phyloP scores from a whole-genome alignment of 2,113 vertebrate species.

The Benitochromis conjunctus region DNA sequence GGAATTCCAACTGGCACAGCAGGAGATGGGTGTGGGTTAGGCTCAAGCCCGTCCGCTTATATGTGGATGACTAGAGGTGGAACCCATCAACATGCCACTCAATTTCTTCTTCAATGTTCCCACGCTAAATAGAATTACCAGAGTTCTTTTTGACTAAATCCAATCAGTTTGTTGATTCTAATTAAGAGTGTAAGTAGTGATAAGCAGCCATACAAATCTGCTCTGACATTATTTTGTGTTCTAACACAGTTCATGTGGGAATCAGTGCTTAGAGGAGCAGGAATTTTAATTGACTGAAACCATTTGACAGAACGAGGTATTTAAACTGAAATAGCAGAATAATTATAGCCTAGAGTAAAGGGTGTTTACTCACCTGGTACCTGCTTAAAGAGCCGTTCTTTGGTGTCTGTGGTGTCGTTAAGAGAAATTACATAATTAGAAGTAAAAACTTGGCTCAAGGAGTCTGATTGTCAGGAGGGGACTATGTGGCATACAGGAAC shows the following conservation, averaged over 20 bases:
- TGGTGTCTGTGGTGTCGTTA: neutral
- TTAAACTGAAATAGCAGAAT: conserved; percentile 34
- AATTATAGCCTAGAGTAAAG: conserved; percentile 37
- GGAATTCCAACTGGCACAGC: conserved; percentile 33
- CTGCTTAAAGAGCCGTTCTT: neutral
- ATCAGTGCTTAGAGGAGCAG: neutral
- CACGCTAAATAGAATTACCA: neutral
- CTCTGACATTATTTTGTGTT: neutral
- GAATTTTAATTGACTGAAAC: conserved; percentile 39
- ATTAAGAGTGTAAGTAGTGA: neutral
- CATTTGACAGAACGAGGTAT: neutral
- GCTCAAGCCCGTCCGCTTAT: neutral
- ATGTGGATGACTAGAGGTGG: neutral
- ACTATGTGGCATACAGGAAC: neutral
- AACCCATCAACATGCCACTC: neutral
- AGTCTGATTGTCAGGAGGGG: neutral
- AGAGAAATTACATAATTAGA: neutral
- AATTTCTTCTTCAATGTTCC: neutral
- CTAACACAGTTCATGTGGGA: neutral
- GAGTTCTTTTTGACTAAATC: neutral
- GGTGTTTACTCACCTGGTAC: conserved; percentile 14
- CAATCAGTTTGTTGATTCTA: neutral
- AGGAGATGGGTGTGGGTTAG: conserved; percentile 20
- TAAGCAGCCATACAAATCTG: neutral
- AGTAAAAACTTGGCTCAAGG: neutral